Evolutionary conservation across 2,797 vertebrate species (phyloP), one percentile per base, ranked within the genome.

Genomic region (Staurois parvus): DNA sequence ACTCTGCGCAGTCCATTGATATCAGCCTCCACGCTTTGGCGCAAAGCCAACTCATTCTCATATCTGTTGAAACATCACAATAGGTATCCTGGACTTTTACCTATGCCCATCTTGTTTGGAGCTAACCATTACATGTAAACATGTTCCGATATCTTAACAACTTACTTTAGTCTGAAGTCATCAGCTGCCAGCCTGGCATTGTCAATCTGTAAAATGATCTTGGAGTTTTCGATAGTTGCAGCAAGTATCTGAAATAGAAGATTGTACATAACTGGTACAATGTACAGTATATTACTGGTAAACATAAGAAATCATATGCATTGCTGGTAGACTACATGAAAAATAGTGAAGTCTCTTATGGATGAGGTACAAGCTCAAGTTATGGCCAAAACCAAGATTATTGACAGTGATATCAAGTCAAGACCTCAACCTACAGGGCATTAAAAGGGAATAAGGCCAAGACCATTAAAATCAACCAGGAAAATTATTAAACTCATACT

Each of bases 101-200:
- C 13, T 48, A 9, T 32, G 3, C 26, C 13, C 13, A n/a, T 42
- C 21, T 68, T 69, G 45, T 79, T 10, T 2, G 4, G 19, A 6
- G 52, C 19, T 56, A 21, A 24, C 17, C 10, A 56, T 21, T 7
- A 21, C 5, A 56, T 59, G 7, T 24, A 59, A 59, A 59, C 11
- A 8, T 9, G 1, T 59, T 59, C 1, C 21, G 26, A 62, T 73
- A 56, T 59, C 29, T 70, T 0, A 17, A 19, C 34, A 37, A 79
- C 85, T 82, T 30, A 86, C 85, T 86, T 86, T 8, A 86, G 34
- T 72, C 74, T 77, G 74, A 86, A 86, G 56, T 86, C 85, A 78
- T 86, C 85, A 26, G 74, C 79, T 28, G 85, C 85, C 74, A 86
- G 30, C n/a, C 79, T 62, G 68, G 85, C 79, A 42, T 86, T 86